These are phyloP conservation scores for Porites lobata DNA, from an alignment of 92 coral and sea anemone species.

Conservation along the genomic window DNA sequence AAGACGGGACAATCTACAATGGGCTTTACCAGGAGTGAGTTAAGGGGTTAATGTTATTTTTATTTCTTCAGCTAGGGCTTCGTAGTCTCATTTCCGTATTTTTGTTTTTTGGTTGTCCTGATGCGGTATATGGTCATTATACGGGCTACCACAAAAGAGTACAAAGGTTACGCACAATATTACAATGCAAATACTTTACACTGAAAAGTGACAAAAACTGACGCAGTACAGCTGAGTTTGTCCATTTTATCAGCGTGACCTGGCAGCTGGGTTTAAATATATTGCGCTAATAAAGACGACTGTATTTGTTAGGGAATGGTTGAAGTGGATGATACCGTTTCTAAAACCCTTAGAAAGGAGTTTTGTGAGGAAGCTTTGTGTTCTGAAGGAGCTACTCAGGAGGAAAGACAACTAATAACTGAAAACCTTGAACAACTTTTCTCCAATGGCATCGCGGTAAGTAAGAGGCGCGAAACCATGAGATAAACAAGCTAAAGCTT, in stretches of 20 bases:
- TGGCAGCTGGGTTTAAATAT: background rate
- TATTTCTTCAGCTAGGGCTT: background rate
- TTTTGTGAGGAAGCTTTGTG: constrained; percentile 80
- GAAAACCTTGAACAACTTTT: constrained; percentile 69
- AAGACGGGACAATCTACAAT: constrained; percentile 73
- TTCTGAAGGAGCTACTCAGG: constrained; percentile 51
- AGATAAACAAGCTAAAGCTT: too few species aligned
- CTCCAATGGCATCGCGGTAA: constrained; percentile 75
- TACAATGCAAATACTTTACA: too few species aligned
- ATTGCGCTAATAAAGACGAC: background rate
- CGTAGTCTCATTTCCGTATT: background rate
- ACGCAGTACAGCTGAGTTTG: too few species aligned
- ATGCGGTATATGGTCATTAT: too few species aligned
- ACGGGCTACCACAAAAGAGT: too few species aligned
- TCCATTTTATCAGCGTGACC: background rate
- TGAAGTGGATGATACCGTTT: constrained; percentile 79
- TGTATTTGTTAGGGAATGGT: constrained; percentile 76
- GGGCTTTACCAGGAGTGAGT: constrained; percentile 91
- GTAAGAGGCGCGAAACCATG: background rate
- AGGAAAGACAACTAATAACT: constrained; percentile 55
- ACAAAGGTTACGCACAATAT: too few species aligned
- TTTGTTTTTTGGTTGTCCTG: too few species aligned
- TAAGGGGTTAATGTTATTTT: background rate
- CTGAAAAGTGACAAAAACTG: too few species aligned
- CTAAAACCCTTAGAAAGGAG: constrained; percentile 70